phyloP scores from a whole-genome alignment of 2,113 vertebrate species.

The Sceloporus undulatus region DNA sequence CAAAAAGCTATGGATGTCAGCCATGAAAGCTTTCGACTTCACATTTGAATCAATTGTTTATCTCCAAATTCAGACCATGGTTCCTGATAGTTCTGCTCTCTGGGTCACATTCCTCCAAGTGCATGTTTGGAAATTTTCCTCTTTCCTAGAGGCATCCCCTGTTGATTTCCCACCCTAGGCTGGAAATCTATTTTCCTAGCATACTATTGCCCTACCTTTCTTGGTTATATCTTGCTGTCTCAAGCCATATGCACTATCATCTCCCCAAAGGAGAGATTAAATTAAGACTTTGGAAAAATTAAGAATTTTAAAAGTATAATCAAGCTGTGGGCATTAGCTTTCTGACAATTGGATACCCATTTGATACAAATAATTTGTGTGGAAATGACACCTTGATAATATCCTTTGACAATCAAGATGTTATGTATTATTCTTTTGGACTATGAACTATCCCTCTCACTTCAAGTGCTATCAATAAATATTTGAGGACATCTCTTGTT shows the following conservation, averaged over 20 bases:
- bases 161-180: not conserved
- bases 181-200: not conserved
- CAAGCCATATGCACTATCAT: not conserved
- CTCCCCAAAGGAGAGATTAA: not conserved
- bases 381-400: not conserved
- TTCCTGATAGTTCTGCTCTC: too few species aligned
- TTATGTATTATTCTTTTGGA: not conserved
- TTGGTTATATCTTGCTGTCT: not conserved
- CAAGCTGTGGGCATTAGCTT: not conserved
- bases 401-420: not conserved
- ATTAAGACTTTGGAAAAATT: not conserved
- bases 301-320: not conserved
- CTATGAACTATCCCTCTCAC: not conserved
- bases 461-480: not conserved
- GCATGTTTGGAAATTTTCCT: too few species aligned
- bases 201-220: not conserved
- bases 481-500: rapidly evolving
- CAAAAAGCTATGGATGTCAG: too few species aligned
- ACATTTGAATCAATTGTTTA: too few species aligned
- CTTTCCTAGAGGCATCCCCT: too few species aligned
- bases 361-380: not conserved
- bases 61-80: too few species aligned
- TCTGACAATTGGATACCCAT: not conserved
- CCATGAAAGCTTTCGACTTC: too few species aligned
- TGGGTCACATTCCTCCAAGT: too few species aligned